Conservation (phyloP, 2,113 vertebrate genomes). For the Delphinus delphis region DNA sequence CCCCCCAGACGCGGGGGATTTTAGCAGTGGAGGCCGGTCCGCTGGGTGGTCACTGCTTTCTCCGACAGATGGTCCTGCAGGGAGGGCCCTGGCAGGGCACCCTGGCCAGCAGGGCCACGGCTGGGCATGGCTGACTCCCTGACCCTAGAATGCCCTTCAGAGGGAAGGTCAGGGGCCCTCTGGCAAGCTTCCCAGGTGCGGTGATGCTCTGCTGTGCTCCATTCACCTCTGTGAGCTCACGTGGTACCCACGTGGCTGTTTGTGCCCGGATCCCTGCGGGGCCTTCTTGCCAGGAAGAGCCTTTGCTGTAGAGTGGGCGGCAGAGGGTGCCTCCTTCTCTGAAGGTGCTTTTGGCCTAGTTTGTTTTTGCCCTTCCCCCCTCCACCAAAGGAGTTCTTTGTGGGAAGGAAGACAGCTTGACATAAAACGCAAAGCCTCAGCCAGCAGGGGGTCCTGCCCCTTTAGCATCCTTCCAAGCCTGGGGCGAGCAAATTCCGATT, state of each 20-base stretch:
- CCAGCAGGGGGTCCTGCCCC: neutral
- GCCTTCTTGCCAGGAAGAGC: neutral
- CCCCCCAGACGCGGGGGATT: neutral
- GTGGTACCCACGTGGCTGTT: rapidly evolving
- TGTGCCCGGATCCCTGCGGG: neutral
- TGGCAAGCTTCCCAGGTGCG: neutral
- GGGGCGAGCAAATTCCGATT: neutral
- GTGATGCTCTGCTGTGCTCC: neutral
- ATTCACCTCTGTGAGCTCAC: neutral
- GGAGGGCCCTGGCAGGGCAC: neutral
- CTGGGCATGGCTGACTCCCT: neutral
- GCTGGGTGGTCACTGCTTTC: neutral
- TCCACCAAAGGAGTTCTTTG: neutral
- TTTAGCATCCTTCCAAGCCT: neutral
- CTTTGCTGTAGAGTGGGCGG: neutral
- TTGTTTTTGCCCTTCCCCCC: neutral
- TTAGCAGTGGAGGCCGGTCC: neutral
- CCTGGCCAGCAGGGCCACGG: neutral
- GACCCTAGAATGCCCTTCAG: neutral
- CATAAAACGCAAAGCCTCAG: neutral
- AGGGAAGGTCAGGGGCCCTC: neutral
- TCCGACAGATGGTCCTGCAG: neutral
- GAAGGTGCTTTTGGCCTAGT: neutral
- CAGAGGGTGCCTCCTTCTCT: neutral
- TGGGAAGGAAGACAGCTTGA: neutral